Percentiles rank a stretch among this genome's conserved stretches.
These are phyloP conservation scores for Temnothorax rugatulus DNA, from an alignment of 2,888 invertebrate species.

Conservation along the genomic window DNA sequence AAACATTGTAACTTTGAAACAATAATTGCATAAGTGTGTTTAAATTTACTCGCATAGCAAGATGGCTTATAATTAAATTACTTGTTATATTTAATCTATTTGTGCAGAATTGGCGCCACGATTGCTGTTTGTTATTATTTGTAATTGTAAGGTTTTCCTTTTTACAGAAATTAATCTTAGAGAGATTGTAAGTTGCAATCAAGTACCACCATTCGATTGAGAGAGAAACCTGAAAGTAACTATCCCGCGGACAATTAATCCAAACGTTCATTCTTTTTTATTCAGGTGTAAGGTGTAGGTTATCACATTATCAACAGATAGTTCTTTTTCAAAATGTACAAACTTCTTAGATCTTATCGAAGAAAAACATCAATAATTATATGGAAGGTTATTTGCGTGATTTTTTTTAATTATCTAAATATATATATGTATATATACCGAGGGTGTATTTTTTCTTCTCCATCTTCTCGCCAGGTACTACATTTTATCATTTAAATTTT, in stretches of 20 bases:
- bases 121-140: background rate
- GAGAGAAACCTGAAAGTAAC: conserved; percentile 1
- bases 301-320: conserved; percentile 36
- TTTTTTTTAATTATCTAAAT: conserved; percentile 65
- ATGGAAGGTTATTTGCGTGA: conserved; percentile 52
- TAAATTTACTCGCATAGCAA: background rate
- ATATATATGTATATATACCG: conserved; percentile 23
- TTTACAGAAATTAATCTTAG: conserved; percentile 15
- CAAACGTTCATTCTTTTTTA: conserved; percentile 3
- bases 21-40: conserved; percentile 27
- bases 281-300: conserved; percentile 17
- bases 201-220: conserved; percentile 20
- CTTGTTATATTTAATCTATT: conserved; percentile 1
- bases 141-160: background rate
- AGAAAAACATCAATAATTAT: conserved; percentile 40
- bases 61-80: background rate
- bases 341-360: conserved; percentile 19
- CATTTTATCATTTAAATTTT: conserved; percentile 63
- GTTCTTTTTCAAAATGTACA: conserved; percentile 30
- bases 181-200: background rate
- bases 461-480: conserved; percentile 67
- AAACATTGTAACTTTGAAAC: conserved; percentile 52
- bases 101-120: background rate
- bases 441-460: conserved; percentile 51
- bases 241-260: background rate